These are phyloP conservation scores for Columbina picui DNA, from an alignment of 2,113 vertebrate genomes.

Conservation along the genomic window DNA sequence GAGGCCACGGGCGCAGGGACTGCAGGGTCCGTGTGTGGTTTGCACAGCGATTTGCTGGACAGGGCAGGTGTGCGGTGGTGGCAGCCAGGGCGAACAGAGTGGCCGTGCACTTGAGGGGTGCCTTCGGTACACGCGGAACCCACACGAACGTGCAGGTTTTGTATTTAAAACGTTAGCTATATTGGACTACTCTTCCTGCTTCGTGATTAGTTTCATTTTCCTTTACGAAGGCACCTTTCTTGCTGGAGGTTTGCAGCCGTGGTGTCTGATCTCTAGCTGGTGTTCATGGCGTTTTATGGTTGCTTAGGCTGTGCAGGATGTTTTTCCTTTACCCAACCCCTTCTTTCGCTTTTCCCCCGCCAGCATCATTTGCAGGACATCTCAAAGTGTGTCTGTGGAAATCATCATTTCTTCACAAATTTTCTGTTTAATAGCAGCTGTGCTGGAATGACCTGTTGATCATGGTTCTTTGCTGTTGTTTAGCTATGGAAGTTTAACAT, in stretches of 20 bases:
- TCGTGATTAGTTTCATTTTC: not conserved
- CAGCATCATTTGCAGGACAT: not conserved
- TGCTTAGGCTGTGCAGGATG: accelerated
- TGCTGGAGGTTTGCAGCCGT: not conserved
- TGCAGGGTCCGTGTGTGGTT: not conserved
- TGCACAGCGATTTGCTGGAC: not conserved
- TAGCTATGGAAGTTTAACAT: not conserved
- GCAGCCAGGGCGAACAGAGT: not conserved
- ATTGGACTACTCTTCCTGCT: not conserved
- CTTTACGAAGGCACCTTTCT: not conserved
- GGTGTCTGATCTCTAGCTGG: not conserved
- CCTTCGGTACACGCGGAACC: not conserved
- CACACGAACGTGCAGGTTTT: not conserved
- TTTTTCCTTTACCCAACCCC: not conserved
- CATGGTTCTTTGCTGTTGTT: not conserved
- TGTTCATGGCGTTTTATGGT: not conserved
- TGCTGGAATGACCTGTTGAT: not conserved
- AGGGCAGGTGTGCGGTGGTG: not conserved
- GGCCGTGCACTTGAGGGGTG: not conserved
- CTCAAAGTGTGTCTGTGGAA: not conserved
- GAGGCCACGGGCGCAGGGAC: not conserved
- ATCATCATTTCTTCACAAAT: not conserved
- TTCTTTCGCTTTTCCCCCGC: not conserved
- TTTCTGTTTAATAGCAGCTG: not conserved
- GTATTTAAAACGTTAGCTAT: not conserved